These are phyloP conservation scores for Enteromius unitaeniatus DNA, from an alignment of 2,797 vertebrate species.

Conservation along the genomic window DNA sequence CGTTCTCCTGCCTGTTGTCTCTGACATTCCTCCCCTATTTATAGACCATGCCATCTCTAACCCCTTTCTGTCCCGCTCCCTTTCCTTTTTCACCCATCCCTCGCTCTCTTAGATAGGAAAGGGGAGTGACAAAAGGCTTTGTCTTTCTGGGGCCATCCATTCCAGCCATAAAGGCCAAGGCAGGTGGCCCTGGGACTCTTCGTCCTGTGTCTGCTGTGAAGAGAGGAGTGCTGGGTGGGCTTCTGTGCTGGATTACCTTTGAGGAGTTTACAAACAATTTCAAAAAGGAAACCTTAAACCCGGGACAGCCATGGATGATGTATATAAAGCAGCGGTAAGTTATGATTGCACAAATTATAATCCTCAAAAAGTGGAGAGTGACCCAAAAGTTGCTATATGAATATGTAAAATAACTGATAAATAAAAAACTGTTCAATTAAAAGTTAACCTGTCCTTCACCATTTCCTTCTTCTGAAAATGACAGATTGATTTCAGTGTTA, in stretches of 20 bases:
- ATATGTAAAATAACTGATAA: background rate
- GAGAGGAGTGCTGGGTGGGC: conserved; percentile 50
- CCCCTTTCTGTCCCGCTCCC: conserved; percentile 56
- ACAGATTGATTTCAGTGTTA: conserved; percentile 10
- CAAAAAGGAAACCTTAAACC: conserved; percentile 31
- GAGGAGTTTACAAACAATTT: conserved; percentile 40
- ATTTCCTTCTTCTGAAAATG: background rate
- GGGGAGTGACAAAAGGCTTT: conserved; percentile 67
- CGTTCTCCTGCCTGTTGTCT: conserved; percentile 64
- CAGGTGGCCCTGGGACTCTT: conserved; percentile 64
- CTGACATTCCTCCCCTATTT: conserved; percentile 63
- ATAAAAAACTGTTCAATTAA: background rate
- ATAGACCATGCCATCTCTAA: conserved; percentile 59
- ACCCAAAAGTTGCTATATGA: background rate
- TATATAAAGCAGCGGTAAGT: conserved; percentile 87
- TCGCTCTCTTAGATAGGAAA: conserved; percentile 63
- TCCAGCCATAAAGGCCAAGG: conserved; percentile 69
- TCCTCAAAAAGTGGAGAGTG: background rate
- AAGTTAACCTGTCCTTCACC: background rate
- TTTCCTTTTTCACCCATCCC: conserved; percentile 73
- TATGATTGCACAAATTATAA: conserved; percentile 10
- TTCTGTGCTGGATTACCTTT: conserved; percentile 56
- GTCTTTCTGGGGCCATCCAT: conserved; percentile 68
- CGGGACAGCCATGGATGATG: conserved; percentile 81
- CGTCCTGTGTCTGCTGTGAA: conserved; percentile 62